A percentile compares a stretch with the other conserved stretches of the same genome.
phyloP scores from a whole-genome alignment of 2,888 invertebrate genomes.

The Hofmannophila pseudospretella region DNA sequence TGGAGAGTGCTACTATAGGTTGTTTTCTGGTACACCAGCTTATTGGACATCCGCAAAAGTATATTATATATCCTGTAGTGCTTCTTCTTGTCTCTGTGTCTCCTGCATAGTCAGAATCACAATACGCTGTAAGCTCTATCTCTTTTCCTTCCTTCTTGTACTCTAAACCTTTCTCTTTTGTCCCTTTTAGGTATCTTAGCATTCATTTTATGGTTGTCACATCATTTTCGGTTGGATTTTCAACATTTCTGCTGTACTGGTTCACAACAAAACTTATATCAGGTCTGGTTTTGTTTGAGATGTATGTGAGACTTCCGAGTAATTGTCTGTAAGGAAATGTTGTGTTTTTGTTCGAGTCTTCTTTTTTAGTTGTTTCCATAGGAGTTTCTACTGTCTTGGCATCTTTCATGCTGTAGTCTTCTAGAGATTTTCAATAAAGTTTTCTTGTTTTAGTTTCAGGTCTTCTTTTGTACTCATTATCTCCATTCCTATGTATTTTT shows the following conservation, averaged over 20 bases:
- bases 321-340: not conserved
- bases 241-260: not conserved
- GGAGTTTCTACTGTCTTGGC: not conserved
- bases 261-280: constrained; percentile 1
- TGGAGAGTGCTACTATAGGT: constrained; percentile 8
- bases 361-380: too few relatives aligned
- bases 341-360: not conserved
- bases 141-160: not conserved
- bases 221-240: not conserved
- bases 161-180: not conserved
- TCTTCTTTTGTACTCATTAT: constrained; percentile 1
- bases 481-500: constrained; percentile 3
- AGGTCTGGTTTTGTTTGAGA: constrained; percentile 1
- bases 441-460: constrained; percentile 1
- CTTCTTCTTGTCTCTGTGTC: constrained; percentile 3
- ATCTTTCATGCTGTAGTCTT: too few relatives aligned
- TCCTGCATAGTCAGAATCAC: constrained; percentile 3
- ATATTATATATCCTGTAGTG: too few relatives aligned
- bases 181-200: not conserved
- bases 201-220: not conserved
- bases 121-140: not conserved
- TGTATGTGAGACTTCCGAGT: not conserved
- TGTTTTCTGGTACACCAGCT: constrained; percentile 7
- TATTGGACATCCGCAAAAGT: constrained; percentile 2
- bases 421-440: not conserved